Evolutionary conservation across 2,113 vertebrate genomes (phyloP).

Genomic region (Furnarius figulus): DNA sequence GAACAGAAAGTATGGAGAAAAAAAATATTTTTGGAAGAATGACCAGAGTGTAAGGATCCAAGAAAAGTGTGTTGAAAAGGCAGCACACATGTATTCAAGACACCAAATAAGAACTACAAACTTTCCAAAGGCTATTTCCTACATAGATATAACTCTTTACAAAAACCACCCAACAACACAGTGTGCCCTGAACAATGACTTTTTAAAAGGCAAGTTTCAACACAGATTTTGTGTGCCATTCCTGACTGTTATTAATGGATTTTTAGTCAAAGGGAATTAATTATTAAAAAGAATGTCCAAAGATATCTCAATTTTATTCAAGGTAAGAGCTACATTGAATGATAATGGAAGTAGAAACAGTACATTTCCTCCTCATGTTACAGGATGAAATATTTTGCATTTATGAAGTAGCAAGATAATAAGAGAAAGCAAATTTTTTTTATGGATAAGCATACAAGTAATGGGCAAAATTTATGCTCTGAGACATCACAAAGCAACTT

Average conservation of each 20-base stretch:
- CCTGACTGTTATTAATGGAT: background rate
- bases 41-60: background rate
- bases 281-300: background rate
- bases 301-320: background rate
- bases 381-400: background rate
- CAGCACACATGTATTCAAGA: background rate
- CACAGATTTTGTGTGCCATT: background rate
- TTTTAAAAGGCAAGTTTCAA: background rate
- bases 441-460: background rate
- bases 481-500: background rate
- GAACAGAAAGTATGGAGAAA: background rate
- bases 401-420: background rate
- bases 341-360: background rate
- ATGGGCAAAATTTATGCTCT: background rate
- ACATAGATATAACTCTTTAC: background rate
- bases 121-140: background rate
- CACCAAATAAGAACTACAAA: background rate
- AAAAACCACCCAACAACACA: background rate
- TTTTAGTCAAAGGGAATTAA: background rate
- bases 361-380: rapidly evolving
- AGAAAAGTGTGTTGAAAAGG: background rate
- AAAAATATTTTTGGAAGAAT: background rate
- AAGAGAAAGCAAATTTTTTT: background rate
- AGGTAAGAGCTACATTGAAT: background rate
- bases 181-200: background rate